Base-by-base conservation (phyloP, 2,113 vertebrate genomes). In the Ramphastos sulfuratus region DNA sequence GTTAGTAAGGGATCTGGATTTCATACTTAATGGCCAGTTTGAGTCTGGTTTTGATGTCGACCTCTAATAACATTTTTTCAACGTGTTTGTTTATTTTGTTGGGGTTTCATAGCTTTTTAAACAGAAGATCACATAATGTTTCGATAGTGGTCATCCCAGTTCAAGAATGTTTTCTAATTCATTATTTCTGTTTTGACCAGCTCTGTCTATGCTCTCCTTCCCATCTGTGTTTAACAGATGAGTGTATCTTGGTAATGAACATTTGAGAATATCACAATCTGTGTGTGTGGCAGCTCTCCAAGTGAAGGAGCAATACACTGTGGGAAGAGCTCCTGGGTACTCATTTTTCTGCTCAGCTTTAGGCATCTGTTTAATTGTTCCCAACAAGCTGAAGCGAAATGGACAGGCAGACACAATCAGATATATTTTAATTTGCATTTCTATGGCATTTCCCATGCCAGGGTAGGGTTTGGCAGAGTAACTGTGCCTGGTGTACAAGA, bases 281-380 rank as follows among this genome's bases (percentile, higher is more conserved):
- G 89, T 77, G 78, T 59, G 46, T 3, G 16, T 94, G 96, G 94
- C 92, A 82, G 82, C 52, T 42, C 67, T 95, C 94, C 94, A 94
- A 93, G 30, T 23, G 15, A 69, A 86, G 73, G 61, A 93, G 66
- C 59, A 84, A 82, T 87, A 77, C 58, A 85, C 77, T 73, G 56
- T 86, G 73, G 82, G 69, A 93, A 90, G 74, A 84, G 67, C 69
- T 93, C 92, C 63, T 77, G 85, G 58, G 71, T 85, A 82, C 89
- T 82, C 56, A 30, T 94, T 94, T 92, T 83, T 64, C 65, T 87
- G 91, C 69, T 87, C 75, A 80, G 85, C 79, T 87, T 91, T 91
- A 93, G 64, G 82, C 92, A 91, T 93, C 91, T 85, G 94, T 82
- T 94, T 82, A 91, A 95, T 92, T 93, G 82, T 92, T 91, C 60